phyloP scores from a whole-genome alignment of 2,888 invertebrate genomes.

The Ariolimax columbianus region DNA sequence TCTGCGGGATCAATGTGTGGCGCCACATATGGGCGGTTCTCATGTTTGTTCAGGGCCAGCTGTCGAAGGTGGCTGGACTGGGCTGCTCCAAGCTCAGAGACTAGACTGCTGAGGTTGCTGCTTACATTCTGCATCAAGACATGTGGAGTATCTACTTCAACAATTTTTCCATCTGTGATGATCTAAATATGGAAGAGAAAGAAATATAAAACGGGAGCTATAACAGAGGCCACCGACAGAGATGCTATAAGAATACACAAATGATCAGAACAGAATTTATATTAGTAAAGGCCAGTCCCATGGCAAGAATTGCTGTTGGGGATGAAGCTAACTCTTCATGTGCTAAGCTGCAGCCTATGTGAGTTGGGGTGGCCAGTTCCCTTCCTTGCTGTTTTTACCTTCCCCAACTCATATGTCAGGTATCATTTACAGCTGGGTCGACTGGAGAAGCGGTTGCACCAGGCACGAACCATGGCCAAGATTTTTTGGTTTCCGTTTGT shows the following conservation, averaged over 20 bases:
- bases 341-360: too few relatives aligned
- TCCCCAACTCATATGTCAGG: too few relatives aligned
- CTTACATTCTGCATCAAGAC: slow-evolving; percentile 77
- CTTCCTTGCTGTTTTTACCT: too few relatives aligned
- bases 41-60: slow-evolving; percentile 60
- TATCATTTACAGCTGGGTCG: too few relatives aligned
- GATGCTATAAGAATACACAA: neutral
- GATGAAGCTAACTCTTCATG: too few relatives aligned
- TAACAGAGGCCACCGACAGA: too few relatives aligned
- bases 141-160: slow-evolving; percentile 88
- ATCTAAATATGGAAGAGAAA: slow-evolving; percentile 45
- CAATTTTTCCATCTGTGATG: slow-evolving; percentile 82
- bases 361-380: too few relatives aligned
- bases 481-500: too few relatives aligned
- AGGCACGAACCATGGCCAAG: neutral
- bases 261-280: neutral
- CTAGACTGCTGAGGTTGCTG: slow-evolving; percentile 56
- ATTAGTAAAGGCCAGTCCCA: too few relatives aligned
- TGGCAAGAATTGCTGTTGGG: too few relatives aligned
- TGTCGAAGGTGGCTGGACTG: slow-evolving; percentile 56
- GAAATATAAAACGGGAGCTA: neutral
- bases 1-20: slow-evolving; percentile 60
- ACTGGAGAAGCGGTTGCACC: too few relatives aligned
- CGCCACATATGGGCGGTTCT: slow-evolving; percentile 62
- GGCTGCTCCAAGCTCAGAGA: slow-evolving; percentile 57